Conservation (phyloP, 2,797 vertebrate species). For the Pogoniulus pusillus region DNA sequence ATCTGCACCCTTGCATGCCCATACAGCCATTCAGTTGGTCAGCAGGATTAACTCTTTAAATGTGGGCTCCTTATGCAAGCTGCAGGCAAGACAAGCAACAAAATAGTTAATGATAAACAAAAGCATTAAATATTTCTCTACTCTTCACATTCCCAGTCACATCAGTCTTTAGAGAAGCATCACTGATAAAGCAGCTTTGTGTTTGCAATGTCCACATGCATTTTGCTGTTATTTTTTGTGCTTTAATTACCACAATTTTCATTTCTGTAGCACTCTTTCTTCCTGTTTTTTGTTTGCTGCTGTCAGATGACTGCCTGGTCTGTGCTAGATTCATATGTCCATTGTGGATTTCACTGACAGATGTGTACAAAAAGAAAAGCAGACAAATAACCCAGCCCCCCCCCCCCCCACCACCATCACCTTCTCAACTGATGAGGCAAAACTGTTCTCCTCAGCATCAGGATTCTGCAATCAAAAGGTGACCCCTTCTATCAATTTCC, state of each 20-base stretch:
- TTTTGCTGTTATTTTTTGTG: neutral
- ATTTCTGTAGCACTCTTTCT: neutral
- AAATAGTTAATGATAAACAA: neutral
- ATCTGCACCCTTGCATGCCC: neutral
- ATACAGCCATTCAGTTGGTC: neutral
- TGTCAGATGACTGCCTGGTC: neutral
- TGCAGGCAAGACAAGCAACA: neutral
- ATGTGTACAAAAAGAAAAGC: neutral
- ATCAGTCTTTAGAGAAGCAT: neutral
- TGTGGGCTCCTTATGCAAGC: neutral
- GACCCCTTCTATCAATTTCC: neutral
- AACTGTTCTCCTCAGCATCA: neutral
- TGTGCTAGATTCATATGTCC: neutral
- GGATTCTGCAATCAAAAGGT: neutral
- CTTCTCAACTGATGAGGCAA: neutral
- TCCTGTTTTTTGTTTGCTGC: neutral
- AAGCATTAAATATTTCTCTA: neutral
- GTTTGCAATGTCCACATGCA: neutral
- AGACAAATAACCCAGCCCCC: neutral
- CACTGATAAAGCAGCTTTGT: neutral
- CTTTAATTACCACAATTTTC: constrained; percentile 20
- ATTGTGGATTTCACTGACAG: neutral
- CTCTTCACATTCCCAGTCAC: neutral
- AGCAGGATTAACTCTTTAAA: neutral
- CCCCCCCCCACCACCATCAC: too few species aligned